Percentiles rank a stretch among this genome's conserved stretches.
phyloP scores from a whole-genome alignment of 2,113 vertebrate genomes.

The Galbula dea region DNA sequence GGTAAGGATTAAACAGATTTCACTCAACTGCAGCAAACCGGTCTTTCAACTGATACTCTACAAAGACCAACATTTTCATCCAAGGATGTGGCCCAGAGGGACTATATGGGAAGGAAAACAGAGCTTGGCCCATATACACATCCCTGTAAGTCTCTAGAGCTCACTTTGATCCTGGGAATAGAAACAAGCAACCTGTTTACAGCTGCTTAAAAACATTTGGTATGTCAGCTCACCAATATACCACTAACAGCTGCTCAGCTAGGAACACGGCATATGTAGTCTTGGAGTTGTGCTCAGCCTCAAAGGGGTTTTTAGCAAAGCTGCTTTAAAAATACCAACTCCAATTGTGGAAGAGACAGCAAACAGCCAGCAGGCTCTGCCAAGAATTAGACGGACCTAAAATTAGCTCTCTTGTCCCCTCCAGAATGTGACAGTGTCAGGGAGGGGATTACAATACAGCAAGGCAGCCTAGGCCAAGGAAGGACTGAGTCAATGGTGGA shows the following conservation, averaged over 20 bases:
- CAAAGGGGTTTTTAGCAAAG: conserved; percentile 36
- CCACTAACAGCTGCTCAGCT: conserved; percentile 42
- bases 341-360: conserved; percentile 56
- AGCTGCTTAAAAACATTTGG: conserved; percentile 12
- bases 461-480: conserved; percentile 9
- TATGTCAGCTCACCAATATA: conserved; percentile 6
- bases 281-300: background rate
- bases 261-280: background rate
- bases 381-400: conserved; percentile 53
- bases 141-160: background rate
- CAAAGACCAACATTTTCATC: background rate
- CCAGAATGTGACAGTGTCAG: conserved; percentile 58
- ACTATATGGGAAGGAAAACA: background rate
- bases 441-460: conserved; percentile 45
- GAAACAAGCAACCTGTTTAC: conserved; percentile 29
- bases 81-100: background rate
- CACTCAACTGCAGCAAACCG: background rate
- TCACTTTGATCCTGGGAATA: conserved; percentile 4
- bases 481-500: conserved; percentile 22
- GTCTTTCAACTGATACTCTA: background rate
- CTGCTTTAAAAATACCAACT: conserved; percentile 51
- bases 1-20: background rate
- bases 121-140: background rate
- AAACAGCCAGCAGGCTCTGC: conserved; percentile 49
- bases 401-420: conserved; percentile 49